Conservation (phyloP, 2,797 vertebrate species). For the Oryzias dopingdopingensis region DNA sequence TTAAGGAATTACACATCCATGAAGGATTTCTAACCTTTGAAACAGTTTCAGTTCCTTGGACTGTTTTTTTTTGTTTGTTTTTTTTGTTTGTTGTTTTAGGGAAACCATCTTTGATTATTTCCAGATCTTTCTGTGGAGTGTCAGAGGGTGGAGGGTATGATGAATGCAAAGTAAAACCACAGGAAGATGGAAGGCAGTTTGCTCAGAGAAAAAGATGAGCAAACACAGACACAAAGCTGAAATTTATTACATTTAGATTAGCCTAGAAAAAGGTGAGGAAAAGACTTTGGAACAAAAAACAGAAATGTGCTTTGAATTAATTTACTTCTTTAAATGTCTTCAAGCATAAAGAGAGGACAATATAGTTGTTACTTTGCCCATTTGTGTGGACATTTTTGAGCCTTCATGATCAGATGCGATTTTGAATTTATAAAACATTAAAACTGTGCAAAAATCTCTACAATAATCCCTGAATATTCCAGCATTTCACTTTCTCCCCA, state of each 20-base stretch:
- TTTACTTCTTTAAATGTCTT: too few species aligned
- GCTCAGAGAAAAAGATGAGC: constrained; percentile 2
- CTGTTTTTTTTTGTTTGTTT: constrained; percentile 14
- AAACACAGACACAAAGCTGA: constrained; percentile 1
- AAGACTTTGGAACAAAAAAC: too few species aligned
- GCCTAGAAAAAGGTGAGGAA: not conserved
- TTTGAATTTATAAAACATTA: not conserved
- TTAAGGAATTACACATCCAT: too few species aligned
- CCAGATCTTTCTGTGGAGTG: constrained; percentile 28
- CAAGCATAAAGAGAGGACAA: too few species aligned
- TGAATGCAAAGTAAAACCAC: constrained; percentile 18
- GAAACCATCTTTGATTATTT: constrained; percentile 24
- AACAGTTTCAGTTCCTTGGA: constrained; percentile 5
- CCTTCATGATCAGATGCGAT: not conserved
- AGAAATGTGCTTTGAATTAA: too few species aligned
- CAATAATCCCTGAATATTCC: not conserved
- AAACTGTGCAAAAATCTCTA: not conserved
- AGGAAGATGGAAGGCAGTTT: constrained; percentile 10
- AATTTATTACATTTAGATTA: constrained; percentile 8
- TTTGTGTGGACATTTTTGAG: not conserved
- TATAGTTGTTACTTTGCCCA: not conserved
- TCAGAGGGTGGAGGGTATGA: constrained; percentile 11
- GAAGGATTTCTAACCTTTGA: not conserved
- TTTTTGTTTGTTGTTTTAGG: constrained; percentile 1
- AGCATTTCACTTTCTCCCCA: constrained; percentile 3